Evolutionary conservation across 1,140 invertebrate species (phyloP).

Genomic region (Wiebesia pumilae): DNA sequence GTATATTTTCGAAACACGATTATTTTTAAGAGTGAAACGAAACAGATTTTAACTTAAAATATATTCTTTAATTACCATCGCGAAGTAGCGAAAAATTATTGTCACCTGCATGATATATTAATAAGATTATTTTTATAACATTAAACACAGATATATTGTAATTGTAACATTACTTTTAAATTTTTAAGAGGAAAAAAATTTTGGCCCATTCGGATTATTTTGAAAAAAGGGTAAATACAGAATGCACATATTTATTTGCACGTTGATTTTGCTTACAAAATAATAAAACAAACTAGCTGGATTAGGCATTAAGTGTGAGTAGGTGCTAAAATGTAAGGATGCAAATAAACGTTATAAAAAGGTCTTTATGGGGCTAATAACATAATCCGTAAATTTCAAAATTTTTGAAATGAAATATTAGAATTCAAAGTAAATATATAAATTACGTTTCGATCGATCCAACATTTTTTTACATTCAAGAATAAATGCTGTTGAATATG

Average conservation of each 20-base stretch:
- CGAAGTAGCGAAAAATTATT: background rate
- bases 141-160: background rate
- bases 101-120: constrained; percentile 38
- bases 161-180: background rate
- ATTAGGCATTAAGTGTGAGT: constrained; percentile 44
- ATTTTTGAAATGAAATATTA: constrained; percentile 38
- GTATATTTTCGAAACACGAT: background rate
- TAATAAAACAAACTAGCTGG: constrained; percentile 12
- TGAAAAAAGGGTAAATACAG: constrained; percentile 37
- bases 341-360: background rate
- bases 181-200: constrained; percentile 7
- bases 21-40: constrained; percentile 16
- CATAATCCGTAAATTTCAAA: constrained; percentile 34
- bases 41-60: background rate
- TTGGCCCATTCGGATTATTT: constrained; percentile 24
- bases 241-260: constrained; percentile 40
- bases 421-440: constrained; percentile 37
- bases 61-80: constrained; percentile 19
- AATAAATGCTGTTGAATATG: constrained; percentile 61
- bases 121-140: background rate
- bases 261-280: background rate
- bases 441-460: constrained; percentile 38
- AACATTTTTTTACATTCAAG: constrained; percentile 59
- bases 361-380: constrained; percentile 30
- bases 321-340: constrained; percentile 41